Percentiles rank a stretch among this genome's conserved stretches.
Evolutionary conservation across 2,888 invertebrate species (phyloP).

Genomic region (Cylindroiulus punctatus): DNA sequence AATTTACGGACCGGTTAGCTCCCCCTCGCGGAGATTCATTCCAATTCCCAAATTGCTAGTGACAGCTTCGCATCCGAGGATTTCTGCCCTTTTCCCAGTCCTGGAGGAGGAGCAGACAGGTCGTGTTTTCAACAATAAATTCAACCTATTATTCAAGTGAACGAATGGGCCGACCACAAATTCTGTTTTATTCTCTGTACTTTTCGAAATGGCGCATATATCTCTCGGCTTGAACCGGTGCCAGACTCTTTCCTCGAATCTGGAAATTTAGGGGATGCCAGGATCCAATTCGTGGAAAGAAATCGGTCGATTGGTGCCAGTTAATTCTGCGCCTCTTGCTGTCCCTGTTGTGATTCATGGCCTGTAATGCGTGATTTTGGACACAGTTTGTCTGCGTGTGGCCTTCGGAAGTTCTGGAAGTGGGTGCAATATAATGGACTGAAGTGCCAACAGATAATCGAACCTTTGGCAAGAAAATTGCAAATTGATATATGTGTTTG

Average conservation of each 20-base stretch:
- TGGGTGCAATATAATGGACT: too few relatives aligned
- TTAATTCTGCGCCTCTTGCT: not conserved
- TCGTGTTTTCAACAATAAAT: constrained; percentile 20
- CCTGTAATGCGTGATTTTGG: not conserved
- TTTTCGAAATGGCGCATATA: constrained; percentile 29
- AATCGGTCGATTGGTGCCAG: constrained; percentile 15
- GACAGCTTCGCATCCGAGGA: not conserved
- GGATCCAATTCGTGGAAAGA: constrained; percentile 24
- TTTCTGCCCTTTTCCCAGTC: not conserved
- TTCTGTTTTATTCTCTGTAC: constrained; percentile 39
- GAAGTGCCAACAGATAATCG: too few relatives aligned
- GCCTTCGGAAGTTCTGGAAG: not conserved
- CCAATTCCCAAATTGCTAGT: constrained; percentile 43
- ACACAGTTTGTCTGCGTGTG: not conserved
- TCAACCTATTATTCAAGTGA: constrained; percentile 39
- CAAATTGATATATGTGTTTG: too few relatives aligned
- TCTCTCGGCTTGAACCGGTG: constrained; percentile 14
- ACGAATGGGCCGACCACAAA: constrained; percentile 22
- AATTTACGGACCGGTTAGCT: not conserved
- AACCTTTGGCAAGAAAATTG: too few relatives aligned
- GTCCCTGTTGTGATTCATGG: not conserved
- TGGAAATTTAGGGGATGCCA: constrained; percentile 43
- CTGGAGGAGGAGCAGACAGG: not conserved
- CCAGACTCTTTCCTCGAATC: constrained; percentile 33
- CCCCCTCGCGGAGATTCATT: constrained; percentile 20